A percentile compares a stretch with the other conserved stretches of the same genome.
Evolutionary conservation across 2,888 invertebrate genomes (phyloP).

Genomic region (Nemapogon koenigi): DNA sequence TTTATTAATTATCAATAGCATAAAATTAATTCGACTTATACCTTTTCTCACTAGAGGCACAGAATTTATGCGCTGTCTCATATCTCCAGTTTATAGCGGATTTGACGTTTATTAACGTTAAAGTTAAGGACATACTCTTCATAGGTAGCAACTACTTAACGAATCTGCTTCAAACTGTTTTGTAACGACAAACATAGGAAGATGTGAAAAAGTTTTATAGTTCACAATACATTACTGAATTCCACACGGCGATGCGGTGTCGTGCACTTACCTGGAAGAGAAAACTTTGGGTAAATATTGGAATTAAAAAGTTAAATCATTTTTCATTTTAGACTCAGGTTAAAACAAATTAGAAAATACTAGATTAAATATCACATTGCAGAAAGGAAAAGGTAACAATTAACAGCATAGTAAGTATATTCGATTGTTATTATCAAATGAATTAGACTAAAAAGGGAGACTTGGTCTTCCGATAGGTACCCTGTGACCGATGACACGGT

Average conservation of each 20-base stretch:
- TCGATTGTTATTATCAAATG: background rate
- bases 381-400: background rate
- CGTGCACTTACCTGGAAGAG: conserved; percentile 27
- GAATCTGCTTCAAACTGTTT: too few relatives aligned
- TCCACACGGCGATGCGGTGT: conserved; percentile 22
- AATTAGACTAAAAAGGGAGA: too few relatives aligned
- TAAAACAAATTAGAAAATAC: background rate
- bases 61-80: too few relatives aligned
- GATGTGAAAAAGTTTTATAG: conserved; percentile 25
- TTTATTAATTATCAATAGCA: too few relatives aligned
- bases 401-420: background rate
- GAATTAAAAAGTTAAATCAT: background rate
- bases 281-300: background rate
- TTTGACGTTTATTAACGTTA: too few relatives aligned
- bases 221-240: conserved; percentile 24
- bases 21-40: too few relatives aligned
- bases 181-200: conserved; percentile 18
- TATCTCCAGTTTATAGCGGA: too few relatives aligned
- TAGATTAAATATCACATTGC: background rate
- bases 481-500: too few relatives aligned
- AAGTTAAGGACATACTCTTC: too few relatives aligned
- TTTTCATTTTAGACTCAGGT: background rate
- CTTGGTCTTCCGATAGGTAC: too few relatives aligned
- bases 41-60: too few relatives aligned
- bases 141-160: too few relatives aligned